Base-by-base conservation (phyloP, 2,888 invertebrate species). In the Hyppa rectilinea region DNA sequence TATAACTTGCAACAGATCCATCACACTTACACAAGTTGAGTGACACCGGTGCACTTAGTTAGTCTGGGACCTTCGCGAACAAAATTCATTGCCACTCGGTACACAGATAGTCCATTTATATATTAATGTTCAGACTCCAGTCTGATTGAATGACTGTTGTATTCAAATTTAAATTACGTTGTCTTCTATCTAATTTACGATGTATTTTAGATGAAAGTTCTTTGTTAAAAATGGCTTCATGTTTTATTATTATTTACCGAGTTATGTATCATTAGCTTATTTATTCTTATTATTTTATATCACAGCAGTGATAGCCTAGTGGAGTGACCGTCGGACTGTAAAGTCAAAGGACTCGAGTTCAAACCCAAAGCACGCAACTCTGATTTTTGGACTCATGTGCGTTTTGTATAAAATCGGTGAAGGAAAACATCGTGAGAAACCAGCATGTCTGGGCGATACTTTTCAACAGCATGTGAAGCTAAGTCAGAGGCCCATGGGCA, bases 11-110 rank as follows among this genome's bases (percentile, higher is more conserved):
- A 26, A 34, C 55, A 10, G 17, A 66, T 67, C 63, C 68, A 67
- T 75, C 73, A 73, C 66, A 73, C 59, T 76, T 71, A 76, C 75
- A 64, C 61, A 59, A 78, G 64, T 58, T 75, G 64, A 79, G 71
- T 75, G 84, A 82, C 75, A 79, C n/a, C 36, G 20, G 56, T 69
- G 69, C 75, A 78, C 73, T 75, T 78, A 81, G 71, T 45, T 61
- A 71, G 71, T 61, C 55, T 56, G 9, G 66, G 75, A 81, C 67
- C 23, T 53, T 78, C 66, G 68, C 34, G 20, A 62, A 58, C 78
- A 67, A 69, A 75, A 78, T 69, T 68, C 62, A 74, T 63, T 43
- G 58, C 43, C n/a, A n/a, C n/a, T n/a, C n/a, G n/a, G n/a, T 45
- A 52, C 36, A 66, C 40, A 53, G 38, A 49, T 68, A 70, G 26